Conservation (phyloP, 1,140 invertebrate species). For the Brachionus koreanus region DNA sequence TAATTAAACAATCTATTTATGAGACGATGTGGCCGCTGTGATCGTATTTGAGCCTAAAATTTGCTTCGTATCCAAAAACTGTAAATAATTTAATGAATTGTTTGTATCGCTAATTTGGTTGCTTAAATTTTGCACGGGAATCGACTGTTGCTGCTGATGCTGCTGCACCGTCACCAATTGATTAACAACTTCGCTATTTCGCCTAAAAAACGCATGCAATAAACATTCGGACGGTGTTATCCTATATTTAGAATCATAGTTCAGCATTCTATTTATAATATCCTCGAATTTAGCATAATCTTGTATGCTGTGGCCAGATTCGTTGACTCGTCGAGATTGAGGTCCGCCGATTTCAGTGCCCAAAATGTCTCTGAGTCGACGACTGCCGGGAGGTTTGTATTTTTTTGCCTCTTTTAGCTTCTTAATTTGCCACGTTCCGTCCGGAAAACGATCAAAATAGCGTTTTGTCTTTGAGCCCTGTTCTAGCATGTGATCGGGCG, state of each 20-base stretch:
- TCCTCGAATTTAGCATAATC: slow-evolving; percentile 99
- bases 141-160: background rate
- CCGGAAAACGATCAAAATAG: slow-evolving; percentile 91
- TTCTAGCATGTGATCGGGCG: slow-evolving; percentile 88
- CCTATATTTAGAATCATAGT: slow-evolving; percentile 92
- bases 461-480: slow-evolving; percentile 90
- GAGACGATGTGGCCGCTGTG: background rate
- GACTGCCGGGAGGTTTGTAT: slow-evolving; percentile 55
- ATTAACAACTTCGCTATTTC: background rate
- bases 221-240: slow-evolving; percentile 95
- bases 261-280: slow-evolving; percentile 91
- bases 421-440: slow-evolving; percentile 65
- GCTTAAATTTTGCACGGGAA: background rate
- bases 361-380: slow-evolving; percentile 57
- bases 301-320: slow-evolving; percentile 87
- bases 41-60: background rate
- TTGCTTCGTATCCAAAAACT: background rate
- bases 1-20: background rate
- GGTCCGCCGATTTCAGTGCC: slow-evolving; percentile 87
- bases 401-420: slow-evolving; percentile 24
- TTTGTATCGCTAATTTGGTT: background rate
- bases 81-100: slow-evolving; percentile 10
- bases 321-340: slow-evolving; percentile 76
- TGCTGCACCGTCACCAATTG: background rate
- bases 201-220: slow-evolving; percentile 84